A percentile compares a stretch with the other conserved stretches of the same genome.
phyloP scores from a whole-genome alignment of 92 coral and sea anemone species.

The Porites divaricata region DNA sequence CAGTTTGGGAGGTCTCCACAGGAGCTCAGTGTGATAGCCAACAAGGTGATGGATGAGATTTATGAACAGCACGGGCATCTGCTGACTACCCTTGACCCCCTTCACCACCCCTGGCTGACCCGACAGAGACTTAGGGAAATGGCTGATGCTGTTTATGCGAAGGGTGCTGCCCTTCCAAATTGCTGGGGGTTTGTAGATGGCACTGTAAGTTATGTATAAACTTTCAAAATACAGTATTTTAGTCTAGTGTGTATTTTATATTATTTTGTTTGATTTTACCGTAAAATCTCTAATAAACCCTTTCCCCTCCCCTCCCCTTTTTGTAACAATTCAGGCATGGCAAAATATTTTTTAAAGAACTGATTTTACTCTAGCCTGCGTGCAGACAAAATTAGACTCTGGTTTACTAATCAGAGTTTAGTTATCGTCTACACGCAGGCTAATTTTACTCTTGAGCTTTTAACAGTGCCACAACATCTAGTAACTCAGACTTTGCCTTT shows the following conservation, averaged over 20 bases:
- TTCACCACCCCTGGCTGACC: slow-evolving; percentile 26
- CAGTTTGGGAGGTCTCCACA: no score
- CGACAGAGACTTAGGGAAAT: slow-evolving; percentile 14
- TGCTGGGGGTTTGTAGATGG: slow-evolving; percentile 11
- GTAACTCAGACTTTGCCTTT: slow-evolving; percentile 23
- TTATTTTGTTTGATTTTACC: slow-evolving; percentile 23
- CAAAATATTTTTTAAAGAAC: slow-evolving; percentile 14
- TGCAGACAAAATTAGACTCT: no score
- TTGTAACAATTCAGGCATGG: slow-evolving; percentile 22
- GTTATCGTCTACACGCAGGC: no score
- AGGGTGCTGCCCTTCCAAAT: slow-evolving; percentile 20
- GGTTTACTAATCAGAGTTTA: no score
- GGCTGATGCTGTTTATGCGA: slow-evolving; percentile 28
- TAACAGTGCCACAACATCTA: slow-evolving; percentile 32
- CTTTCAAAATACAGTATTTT: slow-evolving; percentile 25
- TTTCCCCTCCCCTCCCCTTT: slow-evolving; percentile 34
- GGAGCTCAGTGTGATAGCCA: no score
- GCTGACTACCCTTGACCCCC: slow-evolving; percentile 28
- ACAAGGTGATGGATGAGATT: no score
- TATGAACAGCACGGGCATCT: neutral
- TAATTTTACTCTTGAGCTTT: slow-evolving; percentile 26
- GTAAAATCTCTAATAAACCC: slow-evolving; percentile 25
- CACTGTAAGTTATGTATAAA: slow-evolving; percentile 25
- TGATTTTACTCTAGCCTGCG: no score
- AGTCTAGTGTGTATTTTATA: slow-evolving; percentile 23